Percentiles rank a stretch among this genome's conserved stretches.
Conservation (phyloP, 2,113 vertebrate species). For the Phrynocephalus versicolor region DNA sequence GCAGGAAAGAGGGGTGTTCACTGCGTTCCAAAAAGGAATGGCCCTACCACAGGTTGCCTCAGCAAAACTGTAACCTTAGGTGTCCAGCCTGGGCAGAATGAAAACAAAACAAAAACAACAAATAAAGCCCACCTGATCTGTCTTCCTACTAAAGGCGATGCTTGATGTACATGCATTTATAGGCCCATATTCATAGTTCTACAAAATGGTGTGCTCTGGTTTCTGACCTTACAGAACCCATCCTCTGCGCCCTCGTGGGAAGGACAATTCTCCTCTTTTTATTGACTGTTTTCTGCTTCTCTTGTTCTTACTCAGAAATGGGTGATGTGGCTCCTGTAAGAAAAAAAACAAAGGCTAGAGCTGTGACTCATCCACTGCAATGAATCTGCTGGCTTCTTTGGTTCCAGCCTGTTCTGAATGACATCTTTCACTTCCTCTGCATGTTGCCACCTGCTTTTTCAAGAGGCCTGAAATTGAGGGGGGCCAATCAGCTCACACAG, state of each 20-base stretch:
- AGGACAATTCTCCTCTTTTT: not conserved
- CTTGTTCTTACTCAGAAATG: not conserved
- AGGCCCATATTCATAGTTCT: not conserved
- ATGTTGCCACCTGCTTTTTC: conserved; percentile 9
- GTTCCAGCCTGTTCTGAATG: conserved; percentile 8
- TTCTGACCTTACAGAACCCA: not conserved
- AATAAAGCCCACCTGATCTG: not conserved
- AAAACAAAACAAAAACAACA: not conserved
- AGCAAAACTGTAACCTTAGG: not conserved
- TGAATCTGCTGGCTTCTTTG: conserved; percentile 1
- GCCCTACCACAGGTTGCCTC: not conserved
- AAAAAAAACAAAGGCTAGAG: not conserved
- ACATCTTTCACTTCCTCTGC: conserved; percentile 8
- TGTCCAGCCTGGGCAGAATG: not conserved
- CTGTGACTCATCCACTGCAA: conserved; percentile 20
- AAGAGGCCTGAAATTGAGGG: conserved; percentile 7
- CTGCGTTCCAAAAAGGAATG: not conserved
- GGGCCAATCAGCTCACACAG: not conserved
- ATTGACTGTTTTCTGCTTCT: not conserved
- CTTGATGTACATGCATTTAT: not conserved
- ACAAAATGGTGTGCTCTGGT: not conserved
- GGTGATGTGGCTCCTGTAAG: not conserved
- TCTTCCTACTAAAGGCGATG: not conserved
- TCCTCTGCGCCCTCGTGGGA: not conserved
- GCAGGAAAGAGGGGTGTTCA: not conserved